Evolutionary conservation across 2,113 vertebrate species (phyloP), one percentile per base, ranked within the genome.

Genomic region (Saccopteryx leptura): DNA sequence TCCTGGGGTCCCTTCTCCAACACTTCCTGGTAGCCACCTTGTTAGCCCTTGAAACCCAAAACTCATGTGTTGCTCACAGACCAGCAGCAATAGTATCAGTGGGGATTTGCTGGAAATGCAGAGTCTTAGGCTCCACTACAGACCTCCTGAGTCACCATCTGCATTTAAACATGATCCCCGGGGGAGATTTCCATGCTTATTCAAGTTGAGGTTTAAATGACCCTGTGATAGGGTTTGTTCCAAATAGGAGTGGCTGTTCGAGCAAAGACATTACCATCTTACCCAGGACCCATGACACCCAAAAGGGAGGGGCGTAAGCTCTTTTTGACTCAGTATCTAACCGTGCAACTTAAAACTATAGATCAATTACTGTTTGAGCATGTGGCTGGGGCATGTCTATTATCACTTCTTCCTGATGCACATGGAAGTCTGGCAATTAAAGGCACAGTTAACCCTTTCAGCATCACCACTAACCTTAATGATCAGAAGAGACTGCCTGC

Each of bases 371-470:
- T 75, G 11, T 61, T n/a, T 71, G 33, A 61, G 15, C 18, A 2
- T 8, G 54, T 10, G 26, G 8, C 80, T 75, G 63, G 50, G 14
- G 5, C 26, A 15, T 2, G 33, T 24, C 15, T 74, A 2, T 74
- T 78, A 52, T 48, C 56, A 24, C 24, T 91, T 52, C 52, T 79
- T 52, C 31, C 17, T 1, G 5, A 18, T 1, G 11, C 56, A 11
- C 15, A 28, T 13, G n/a, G 39, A 89, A 92, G 39, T 56, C 58
- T 83, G 80, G n/a, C 90, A 28, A 61, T 78, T 48, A 90, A 69
- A 1, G 4, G 56, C 0, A 2, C 19, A 26, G 17, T 39, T 28
- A 80, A 84, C 33, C 39, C 31, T 58, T 33, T 54, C 52, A 61
- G 33, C 48, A 28, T 21, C 54, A 31, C 65, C 48, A 50, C 24